These are phyloP conservation scores for Tragopan temminckii DNA, from an alignment of 2,797 vertebrate genomes.

Conservation along the genomic window DNA sequence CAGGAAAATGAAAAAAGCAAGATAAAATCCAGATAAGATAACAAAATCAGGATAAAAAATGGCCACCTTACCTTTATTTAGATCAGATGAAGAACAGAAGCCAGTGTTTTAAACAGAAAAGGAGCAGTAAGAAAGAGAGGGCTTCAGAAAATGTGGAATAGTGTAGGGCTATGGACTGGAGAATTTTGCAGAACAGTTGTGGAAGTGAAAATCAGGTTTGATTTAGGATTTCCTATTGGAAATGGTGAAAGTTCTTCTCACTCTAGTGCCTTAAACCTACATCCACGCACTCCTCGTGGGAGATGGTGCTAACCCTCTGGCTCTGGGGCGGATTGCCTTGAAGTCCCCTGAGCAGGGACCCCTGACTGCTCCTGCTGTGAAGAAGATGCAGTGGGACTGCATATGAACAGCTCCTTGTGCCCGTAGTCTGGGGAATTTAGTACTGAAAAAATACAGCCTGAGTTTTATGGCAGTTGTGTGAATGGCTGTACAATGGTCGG, in stretches of 20 bases:
- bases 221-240: not conserved
- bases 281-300: not conserved
- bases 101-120: not conserved
- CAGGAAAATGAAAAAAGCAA: not conserved
- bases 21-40: conserved; percentile 7
- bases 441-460: not conserved
- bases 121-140: not conserved
- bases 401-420: not conserved
- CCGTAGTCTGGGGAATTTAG: not conserved
- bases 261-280: not conserved
- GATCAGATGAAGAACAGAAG: not conserved
- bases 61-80: not conserved
- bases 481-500: not conserved
- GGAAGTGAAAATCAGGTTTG: not conserved
- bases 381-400: rapidly evolving
- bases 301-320: not conserved
- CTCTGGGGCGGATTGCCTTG: not conserved
- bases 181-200: conserved; percentile 44
- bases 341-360: not conserved
- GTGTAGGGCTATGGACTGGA: not conserved
- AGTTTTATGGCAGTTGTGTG: not conserved
- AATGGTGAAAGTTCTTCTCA: not conserved
- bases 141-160: not conserved
- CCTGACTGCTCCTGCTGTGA: not conserved
- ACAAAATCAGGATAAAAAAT: not conserved